A percentile compares a stretch with the other conserved stretches of the same genome.
phyloP scores from a whole-genome alignment of 2,797 vertebrate genomes.

The Notolabrus celidotus region DNA sequence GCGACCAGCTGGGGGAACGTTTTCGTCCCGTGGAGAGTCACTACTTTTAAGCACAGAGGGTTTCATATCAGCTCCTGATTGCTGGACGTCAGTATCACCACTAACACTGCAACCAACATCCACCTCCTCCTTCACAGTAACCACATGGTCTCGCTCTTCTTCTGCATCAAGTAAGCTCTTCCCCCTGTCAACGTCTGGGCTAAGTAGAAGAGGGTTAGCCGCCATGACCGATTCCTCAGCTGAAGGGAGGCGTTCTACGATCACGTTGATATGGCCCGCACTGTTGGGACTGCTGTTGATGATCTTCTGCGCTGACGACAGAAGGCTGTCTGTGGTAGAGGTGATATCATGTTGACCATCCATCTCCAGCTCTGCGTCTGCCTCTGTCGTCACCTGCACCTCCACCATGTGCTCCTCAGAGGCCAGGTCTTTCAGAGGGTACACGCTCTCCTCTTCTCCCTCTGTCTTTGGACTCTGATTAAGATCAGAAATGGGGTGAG shows the following conservation, averaged over 20 bases:
- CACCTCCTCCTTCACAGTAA: conserved; percentile 76
- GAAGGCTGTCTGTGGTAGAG: conserved; percentile 86
- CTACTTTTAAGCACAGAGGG: conserved; percentile 32
- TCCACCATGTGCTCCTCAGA: conserved; percentile 82
- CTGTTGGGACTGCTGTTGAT: conserved; percentile 92
- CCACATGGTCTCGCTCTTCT: conserved; percentile 53
- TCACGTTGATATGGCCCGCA: conserved; percentile 95
- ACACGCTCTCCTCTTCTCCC: conserved; percentile 53
- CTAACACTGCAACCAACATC: conserved; percentile 81
- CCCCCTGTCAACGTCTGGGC: conserved; percentile 78
- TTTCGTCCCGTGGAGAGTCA: conserved; percentile 86
- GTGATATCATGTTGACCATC: conserved; percentile 40
- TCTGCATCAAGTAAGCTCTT: conserved; percentile 76
- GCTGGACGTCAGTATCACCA: conserved; percentile 2
- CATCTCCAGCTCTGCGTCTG: conserved; percentile 81
- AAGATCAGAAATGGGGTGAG: conserved; percentile 51
- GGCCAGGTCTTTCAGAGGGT: conserved; percentile 76
- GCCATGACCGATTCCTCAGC: conserved; percentile 88
- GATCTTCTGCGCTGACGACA: conserved; percentile 97
- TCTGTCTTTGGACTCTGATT: conserved; percentile 35
- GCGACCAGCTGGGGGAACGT: conserved; percentile 89
- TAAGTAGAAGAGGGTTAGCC: conserved; percentile 88
- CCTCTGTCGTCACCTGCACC: conserved; percentile 85
- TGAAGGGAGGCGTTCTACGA: conserved; percentile 95
- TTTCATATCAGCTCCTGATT: conserved; percentile 23